A percentile compares a stretch with the other conserved stretches of the same genome.
These are phyloP conservation scores for Gryllus bimaculatus DNA, from an alignment of 1,140 invertebrate genomes.

Conservation along the genomic window DNA sequence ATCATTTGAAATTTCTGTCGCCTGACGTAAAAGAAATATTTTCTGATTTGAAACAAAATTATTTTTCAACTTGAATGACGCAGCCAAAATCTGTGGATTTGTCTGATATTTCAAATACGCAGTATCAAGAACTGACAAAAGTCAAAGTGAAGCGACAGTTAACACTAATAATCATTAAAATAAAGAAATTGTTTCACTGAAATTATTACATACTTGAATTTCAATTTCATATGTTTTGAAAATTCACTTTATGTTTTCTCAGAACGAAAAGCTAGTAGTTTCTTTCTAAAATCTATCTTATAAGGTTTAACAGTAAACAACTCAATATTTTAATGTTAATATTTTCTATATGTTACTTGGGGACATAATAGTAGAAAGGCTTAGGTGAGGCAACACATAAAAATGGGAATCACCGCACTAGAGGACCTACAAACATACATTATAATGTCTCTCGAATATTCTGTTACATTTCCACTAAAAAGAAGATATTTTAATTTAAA, in stretches of 20 bases:
- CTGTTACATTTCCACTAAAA: too few species aligned
- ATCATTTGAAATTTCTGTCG: conserved; percentile 18
- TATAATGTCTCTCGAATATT: too few species aligned
- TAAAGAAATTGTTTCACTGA: background rate
- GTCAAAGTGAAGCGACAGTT: background rate
- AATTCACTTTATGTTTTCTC: background rate
- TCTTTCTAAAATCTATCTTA: background rate
- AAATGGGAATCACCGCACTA: background rate
- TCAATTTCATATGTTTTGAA: background rate
- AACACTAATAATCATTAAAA: background rate
- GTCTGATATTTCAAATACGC: conserved; percentile 8
- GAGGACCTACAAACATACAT: too few species aligned
- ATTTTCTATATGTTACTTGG: background rate
- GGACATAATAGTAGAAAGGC: background rate
- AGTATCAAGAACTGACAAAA: background rate
- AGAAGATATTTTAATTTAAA: too few species aligned
- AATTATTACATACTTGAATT: background rate
- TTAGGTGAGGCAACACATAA: background rate
- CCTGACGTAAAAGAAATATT: background rate
- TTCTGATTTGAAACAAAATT: conserved; percentile 9
- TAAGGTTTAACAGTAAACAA: background rate
- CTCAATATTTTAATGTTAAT: background rate
- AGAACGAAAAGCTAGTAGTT: background rate
- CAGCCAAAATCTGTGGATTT: background rate
- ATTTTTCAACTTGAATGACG: background rate